Base-by-base conservation (phyloP, 2,888 invertebrate genomes). In the Ectemnius lituratus region DNA sequence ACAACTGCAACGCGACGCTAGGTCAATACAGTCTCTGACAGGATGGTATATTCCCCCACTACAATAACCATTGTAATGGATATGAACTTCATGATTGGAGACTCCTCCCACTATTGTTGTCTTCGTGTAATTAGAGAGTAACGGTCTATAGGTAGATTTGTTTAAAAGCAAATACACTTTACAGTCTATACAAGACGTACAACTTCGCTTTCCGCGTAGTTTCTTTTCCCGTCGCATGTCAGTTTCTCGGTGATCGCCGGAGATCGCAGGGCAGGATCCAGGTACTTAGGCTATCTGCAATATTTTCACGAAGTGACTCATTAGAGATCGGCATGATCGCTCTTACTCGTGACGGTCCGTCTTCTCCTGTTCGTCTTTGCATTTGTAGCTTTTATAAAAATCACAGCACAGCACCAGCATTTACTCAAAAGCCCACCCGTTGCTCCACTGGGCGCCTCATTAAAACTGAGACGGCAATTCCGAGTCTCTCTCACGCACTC, bases 91-190 rank as follows among this genome's bases (percentile, higher is more conserved):
- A 79, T 75, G 75, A 81, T 78, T 77, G 79, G 78, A 84, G 84
- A 83, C 81, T 79, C 71, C 75, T 80, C 74, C 66, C 57, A 11
- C 37, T 37, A 37, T 11, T 11, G 16, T 46, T 71, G 62, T 59
- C 27, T 61, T 70, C 72, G 57, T 75, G 70, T 79, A 72, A 81
- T 76, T 78, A 81, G 78, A 78, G 76, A 80, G 84, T 81, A 87
- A 85, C 79, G 94, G 87, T 90, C 93, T 94, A 80, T 93, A 93
- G 86, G 94, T 93, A 81, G 94, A 92, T 91, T 93, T 93, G 75
- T 94, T 75, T 86, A 72, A 85, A 87, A 88, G 86, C 87, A 85
- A 86, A 87, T 87, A 88, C 84, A 87, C 84, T 86, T 85, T 88
- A 88, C 88, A 88, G 88, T 85, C 87, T 87, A 86, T 87, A 88